These are phyloP conservation scores for Planiliza haematocheilus DNA, from an alignment of 2,113 vertebrate species.

Conservation along the genomic window DNA sequence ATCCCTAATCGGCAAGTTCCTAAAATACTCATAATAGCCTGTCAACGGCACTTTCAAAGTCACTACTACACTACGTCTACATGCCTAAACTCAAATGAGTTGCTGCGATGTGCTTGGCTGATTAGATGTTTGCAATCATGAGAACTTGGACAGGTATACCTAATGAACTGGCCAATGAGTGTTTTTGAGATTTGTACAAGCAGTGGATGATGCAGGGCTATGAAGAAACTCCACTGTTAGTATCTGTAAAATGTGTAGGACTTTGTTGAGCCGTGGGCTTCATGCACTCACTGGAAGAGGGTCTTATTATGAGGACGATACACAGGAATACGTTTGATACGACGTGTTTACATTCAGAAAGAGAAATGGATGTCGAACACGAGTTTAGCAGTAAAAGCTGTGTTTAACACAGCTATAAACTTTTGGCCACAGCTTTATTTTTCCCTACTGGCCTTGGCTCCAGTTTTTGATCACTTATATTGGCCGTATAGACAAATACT, in stretches of 20 bases:
- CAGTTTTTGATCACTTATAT: constrained; percentile 4
- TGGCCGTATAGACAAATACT: constrained; percentile 11
- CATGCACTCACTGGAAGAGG: background rate
- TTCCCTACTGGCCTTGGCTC: background rate
- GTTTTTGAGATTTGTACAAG: background rate
- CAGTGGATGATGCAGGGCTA: background rate
- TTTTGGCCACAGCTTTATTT: background rate
- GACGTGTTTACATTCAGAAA: constrained; percentile 62
- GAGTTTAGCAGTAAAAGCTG: constrained; percentile 21
- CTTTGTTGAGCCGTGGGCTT: background rate
- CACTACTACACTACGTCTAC: too few relatives aligned
- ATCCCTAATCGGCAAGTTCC: too few relatives aligned
- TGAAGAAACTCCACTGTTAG: background rate
- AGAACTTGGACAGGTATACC: too few relatives aligned
- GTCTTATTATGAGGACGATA: constrained; percentile 19
- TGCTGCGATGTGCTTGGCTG: too few relatives aligned
- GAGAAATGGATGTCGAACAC: constrained; percentile 41
- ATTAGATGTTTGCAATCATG: too few relatives aligned
- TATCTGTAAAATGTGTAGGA: constrained; percentile 19
- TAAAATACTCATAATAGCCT: too few relatives aligned
- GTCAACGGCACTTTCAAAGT: too few relatives aligned
- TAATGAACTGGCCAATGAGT: too few relatives aligned
- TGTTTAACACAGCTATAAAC: constrained; percentile 14
- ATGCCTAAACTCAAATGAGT: too few relatives aligned
- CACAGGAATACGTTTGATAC: constrained; percentile 33